Base-by-base conservation (phyloP, 2,888 invertebrate species). In the Adelphocoris suturalis region DNA sequence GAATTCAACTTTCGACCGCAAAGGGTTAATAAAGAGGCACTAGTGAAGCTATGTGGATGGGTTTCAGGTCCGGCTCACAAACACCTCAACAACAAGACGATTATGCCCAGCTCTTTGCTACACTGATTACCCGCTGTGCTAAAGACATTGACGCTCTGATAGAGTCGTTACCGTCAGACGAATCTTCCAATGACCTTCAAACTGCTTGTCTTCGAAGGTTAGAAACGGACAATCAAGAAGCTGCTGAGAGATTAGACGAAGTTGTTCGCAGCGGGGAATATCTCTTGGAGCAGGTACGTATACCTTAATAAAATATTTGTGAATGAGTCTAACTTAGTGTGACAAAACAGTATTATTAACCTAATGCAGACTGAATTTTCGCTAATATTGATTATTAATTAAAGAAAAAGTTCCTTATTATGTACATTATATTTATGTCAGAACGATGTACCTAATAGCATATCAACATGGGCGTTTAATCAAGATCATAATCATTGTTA, bases 61-160 rank as follows among this genome's bases (percentile, higher is more conserved):
- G 28, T 80, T 82, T 37, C 55, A 88, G 88, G 27, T 90, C 90
- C 90, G 97, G 97, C 0, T 97, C 97, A 0, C 97, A 97, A 92
- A 97, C 97, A 0, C 97, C 97, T 0, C 96, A 97, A 92, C 96
- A 96, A 91, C 97, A 96, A 92, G 96, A 96, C 92, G 98, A 99
- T 93, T 98, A 98, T 94, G 98, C 98, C 0, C 96, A 97, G 92
- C 94, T 99, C 47, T 99, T 99, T 93, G 98, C 99, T 0, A 97
- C 98, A 2, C 94, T 99, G 90, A 99, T 99, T 92, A 98, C 99
- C 0, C 95, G 98, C 90, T 98, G 98, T 93, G 99, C 99, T 0
- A 99, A 99, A 94, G 99, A 99, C 93, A 99, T 99, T 91, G 99
- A 99, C 93, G 97, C 98, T 0, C 94, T 99, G 2, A 99, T 99